A percentile compares a stretch with the other conserved stretches of the same genome.
Evolutionary conservation across 2,113 vertebrate genomes (phyloP).

Genomic region (Triplophysa rosa): DNA sequence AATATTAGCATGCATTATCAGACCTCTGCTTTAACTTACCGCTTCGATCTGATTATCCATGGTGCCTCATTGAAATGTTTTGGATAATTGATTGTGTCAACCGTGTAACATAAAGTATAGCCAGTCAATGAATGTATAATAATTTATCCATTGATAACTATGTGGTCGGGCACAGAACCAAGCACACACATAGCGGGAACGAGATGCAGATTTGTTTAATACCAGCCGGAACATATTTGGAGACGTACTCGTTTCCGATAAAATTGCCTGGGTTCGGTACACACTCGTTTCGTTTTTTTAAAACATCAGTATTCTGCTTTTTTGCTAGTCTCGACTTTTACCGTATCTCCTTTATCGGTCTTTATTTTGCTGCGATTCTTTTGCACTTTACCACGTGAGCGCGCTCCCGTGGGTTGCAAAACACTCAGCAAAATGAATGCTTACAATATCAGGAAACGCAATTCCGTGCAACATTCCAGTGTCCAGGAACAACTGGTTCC

Average conservation of each 20-base stretch:
- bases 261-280: background rate
- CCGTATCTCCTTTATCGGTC: too few species aligned
- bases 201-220: background rate
- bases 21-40: conserved; percentile 52
- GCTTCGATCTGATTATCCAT: conserved; percentile 64
- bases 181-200: background rate
- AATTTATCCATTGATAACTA: background rate
- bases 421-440: too few species aligned
- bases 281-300: too few species aligned
- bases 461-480: too few species aligned
- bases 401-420: too few species aligned
- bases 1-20: background rate
- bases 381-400: too few species aligned
- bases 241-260: conserved; percentile 44
- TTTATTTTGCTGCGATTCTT: too few species aligned
- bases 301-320: too few species aligned
- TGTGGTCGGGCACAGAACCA: background rate
- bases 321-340: too few species aligned
- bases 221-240: conserved; percentile 23
- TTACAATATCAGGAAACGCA: too few species aligned
- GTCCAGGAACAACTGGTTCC: too few species aligned
- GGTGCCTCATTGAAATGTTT: conserved; percentile 25
- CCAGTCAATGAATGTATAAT: background rate
- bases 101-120: background rate
- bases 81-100: background rate